These are phyloP conservation scores for Homalodisca vitripennis DNA, from an alignment of 1,140 invertebrate species.

Conservation along the genomic window DNA sequence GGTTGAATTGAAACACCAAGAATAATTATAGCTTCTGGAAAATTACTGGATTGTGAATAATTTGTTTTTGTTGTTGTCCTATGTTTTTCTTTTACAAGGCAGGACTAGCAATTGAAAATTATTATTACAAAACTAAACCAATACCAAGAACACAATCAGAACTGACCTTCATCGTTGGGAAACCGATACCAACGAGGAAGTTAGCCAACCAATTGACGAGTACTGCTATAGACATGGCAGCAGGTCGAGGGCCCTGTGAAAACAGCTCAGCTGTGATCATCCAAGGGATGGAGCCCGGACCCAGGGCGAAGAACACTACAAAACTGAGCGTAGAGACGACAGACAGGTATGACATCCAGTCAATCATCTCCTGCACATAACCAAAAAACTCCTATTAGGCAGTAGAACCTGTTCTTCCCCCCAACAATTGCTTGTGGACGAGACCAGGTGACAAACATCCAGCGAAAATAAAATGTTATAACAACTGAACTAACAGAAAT, in stretches of 20 bases:
- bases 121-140: neutral
- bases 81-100: too few species aligned
- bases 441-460: neutral
- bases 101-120: too few species aligned
- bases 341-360: slow-evolving; percentile 95
- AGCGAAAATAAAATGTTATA: neutral
- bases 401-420: slow-evolving; percentile 53
- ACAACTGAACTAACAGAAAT: neutral
- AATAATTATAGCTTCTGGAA: too few species aligned
- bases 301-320: slow-evolving; percentile 96
- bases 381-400: slow-evolving; percentile 89
- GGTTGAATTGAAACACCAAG: too few species aligned
- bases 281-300: slow-evolving; percentile 97
- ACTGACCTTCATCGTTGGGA: slow-evolving; percentile 87
- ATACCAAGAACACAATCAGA: neutral
- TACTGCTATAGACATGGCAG: slow-evolving; percentile 97
- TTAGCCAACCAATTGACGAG: slow-evolving; percentile 98
- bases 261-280: slow-evolving; percentile 99
- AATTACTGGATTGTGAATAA: too few species aligned
- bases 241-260: slow-evolving; percentile 92
- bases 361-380: slow-evolving; percentile 96
- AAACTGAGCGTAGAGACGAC: slow-evolving; percentile 92
- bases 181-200: slow-evolving; percentile 94
- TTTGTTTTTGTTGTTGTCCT: neutral
- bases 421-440: slow-evolving; percentile 36